Percentiles rank a stretch among this genome's conserved stretches.
phyloP scores from a whole-genome alignment of 2,888 invertebrate genomes.

The Tipula confusa region DNA sequence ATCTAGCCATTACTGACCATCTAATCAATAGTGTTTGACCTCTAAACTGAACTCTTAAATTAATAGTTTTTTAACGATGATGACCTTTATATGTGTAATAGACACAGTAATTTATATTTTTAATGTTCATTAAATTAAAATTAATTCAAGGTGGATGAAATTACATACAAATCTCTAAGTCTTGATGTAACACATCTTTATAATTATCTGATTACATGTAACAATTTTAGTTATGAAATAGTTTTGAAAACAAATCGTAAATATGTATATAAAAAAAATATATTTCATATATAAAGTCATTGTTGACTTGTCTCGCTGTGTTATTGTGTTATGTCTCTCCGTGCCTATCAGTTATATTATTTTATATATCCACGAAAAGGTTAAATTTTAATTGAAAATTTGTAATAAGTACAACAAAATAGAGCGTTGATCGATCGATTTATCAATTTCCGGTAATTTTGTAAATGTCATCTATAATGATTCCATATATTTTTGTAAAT shows the following conservation, averaged over 20 bases:
- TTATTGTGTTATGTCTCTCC: background rate
- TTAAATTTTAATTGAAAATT: background rate
- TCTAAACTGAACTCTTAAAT: background rate
- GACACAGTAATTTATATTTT: background rate
- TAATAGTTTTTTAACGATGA: background rate
- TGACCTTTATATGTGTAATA: background rate
- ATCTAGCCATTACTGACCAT: background rate
- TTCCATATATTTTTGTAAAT: too few relatives aligned
- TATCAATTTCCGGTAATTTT: background rate
- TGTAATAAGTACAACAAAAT: background rate
- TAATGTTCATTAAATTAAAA: background rate
- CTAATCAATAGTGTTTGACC: background rate
- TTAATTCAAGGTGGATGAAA: background rate
- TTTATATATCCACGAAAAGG: background rate
- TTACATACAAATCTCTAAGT: background rate
- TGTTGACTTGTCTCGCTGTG: background rate
- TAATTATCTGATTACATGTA: background rate
- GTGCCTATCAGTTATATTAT: background rate
- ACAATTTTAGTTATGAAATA: background rate
- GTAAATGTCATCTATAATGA: background rate
- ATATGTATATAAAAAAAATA: background rate
- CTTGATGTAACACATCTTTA: background rate
- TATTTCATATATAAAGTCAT: too few relatives aligned
- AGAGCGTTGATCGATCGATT: background rate
- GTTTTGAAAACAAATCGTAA: background rate